Evolutionary conservation across 2,888 invertebrate species (phyloP), one percentile per base, ranked within the genome.

Genomic region (Hecatera dysodea): DNA sequence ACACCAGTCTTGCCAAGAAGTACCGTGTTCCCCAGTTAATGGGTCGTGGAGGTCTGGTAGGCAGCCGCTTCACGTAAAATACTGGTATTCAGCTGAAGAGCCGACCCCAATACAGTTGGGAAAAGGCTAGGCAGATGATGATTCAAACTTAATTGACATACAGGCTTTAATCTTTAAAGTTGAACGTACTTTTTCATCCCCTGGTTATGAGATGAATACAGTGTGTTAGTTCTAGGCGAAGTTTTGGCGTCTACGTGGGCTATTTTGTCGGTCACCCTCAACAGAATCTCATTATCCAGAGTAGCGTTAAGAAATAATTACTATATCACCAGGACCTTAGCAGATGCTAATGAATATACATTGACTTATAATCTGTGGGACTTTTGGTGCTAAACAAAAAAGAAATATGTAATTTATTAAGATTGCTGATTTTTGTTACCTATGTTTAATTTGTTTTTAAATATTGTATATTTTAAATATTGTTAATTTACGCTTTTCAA

Each of bases 221-320:
- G 64, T 50, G 57, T 78, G 72, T 69, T 61, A 46, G 79, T 63
- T 67, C 46, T 39, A 65, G 62, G 50, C 29, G 62, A 70, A 78
- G 70, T 73, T 69, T 69, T 27, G 42, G 29, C 33, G 56, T 33
- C 22, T 27, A 5, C 53, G 82, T 53, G 19, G 65, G 66, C 22
- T 55, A 70, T 60, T 77, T 66, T 65, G 68, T 68, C 24, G 53
- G 46, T 46, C 70, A 78, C 75, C 72, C 73, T 76, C 73, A 70
- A 72, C 79, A 69, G 78, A 87, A 87, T 88, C 85, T 87, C 83
- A 85, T 85, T 86, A 82, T 84, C 76, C 80, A 65, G 66, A 74
- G 78, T 74, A 82, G 79, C 81, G 84, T 75, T 57, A 64, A 69
- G 80, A 77, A 87, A 87, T 83, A 85, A 74, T 82, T 81, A 87